Conservation (phyloP, 2,113 vertebrate genomes). For the Syngnathus typhle region DNA sequence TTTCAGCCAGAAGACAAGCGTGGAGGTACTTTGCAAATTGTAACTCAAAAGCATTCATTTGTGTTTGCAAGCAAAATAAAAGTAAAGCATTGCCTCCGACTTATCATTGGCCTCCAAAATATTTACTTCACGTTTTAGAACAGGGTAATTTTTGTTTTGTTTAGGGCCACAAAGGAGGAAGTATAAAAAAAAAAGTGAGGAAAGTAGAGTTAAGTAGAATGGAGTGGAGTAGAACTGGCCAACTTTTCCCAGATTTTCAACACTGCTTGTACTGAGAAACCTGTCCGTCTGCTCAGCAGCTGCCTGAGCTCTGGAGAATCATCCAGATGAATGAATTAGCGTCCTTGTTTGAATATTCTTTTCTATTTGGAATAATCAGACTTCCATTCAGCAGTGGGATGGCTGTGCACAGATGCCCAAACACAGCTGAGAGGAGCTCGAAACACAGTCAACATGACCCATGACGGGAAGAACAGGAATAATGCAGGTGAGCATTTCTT, state of each 20-base stretch:
- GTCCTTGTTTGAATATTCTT: slow-evolving; percentile 70
- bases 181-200: no score
- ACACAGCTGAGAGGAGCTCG: slow-evolving; percentile 63
- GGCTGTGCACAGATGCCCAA: slow-evolving; percentile 67
- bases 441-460: slow-evolving; percentile 48
- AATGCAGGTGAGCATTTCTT: slow-evolving; percentile 60
- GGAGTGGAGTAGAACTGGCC: slow-evolving; percentile 9
- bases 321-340: slow-evolving; percentile 69
- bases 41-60: no score
- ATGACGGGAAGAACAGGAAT: slow-evolving; percentile 44
- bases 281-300: slow-evolving; percentile 65
- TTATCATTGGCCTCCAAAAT: no score
- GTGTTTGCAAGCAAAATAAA: no score
- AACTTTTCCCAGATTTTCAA: slow-evolving; percentile 53
- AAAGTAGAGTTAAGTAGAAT: no score
- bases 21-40: no score
- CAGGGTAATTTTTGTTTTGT: no score
- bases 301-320: slow-evolving; percentile 68
- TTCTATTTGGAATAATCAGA: slow-evolving; percentile 71
- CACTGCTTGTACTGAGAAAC: slow-evolving; percentile 60
- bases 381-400: slow-evolving; percentile 67
- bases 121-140: no score
- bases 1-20: no score
- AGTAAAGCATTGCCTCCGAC: no score
- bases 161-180: no score